phyloP scores from a whole-genome alignment of 2,113 vertebrate genomes.

The Strix uralensis region DNA sequence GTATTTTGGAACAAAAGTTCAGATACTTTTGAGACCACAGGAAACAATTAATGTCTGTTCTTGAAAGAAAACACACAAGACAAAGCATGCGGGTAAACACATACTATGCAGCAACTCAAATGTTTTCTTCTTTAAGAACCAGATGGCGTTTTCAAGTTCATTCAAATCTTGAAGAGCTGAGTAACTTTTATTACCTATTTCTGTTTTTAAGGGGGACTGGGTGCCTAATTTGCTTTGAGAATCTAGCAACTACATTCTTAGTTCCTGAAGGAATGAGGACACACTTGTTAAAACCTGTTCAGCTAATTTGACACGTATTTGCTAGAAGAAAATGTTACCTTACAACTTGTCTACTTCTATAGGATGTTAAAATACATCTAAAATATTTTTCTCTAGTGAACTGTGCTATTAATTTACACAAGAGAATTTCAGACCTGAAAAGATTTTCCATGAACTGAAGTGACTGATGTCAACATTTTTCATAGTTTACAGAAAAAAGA shows the following conservation, averaged over 20 bases:
- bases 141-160: neutral
- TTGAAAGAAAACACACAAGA: neutral
- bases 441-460: neutral
- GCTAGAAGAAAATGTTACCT: slow-evolving; percentile 27
- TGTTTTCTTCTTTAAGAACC: neutral
- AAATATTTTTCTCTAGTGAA: slow-evolving; percentile 30
- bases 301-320: slow-evolving; percentile 43
- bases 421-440: neutral
- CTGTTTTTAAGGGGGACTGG: neutral
- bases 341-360: slow-evolving; percentile 42
- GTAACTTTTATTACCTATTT: neutral
- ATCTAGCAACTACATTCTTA: neutral
- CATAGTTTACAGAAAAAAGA: neutral
- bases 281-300: slow-evolving; percentile 35
- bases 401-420: slow-evolving; percentile 45
- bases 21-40: neutral
- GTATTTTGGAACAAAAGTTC: neutral
- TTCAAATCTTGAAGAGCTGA: neutral
- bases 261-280: slow-evolving; percentile 45
- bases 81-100: neutral
- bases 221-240: slow-evolving; percentile 3
- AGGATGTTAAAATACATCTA: slow-evolving; percentile 20
- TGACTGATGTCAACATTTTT: slow-evolving; percentile 12
- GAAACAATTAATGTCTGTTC: neutral
- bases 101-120: neutral